These are phyloP conservation scores for Pipistrellus pygmaeus DNA, from an alignment of 2,797 vertebrate species.

Conservation along the genomic window DNA sequence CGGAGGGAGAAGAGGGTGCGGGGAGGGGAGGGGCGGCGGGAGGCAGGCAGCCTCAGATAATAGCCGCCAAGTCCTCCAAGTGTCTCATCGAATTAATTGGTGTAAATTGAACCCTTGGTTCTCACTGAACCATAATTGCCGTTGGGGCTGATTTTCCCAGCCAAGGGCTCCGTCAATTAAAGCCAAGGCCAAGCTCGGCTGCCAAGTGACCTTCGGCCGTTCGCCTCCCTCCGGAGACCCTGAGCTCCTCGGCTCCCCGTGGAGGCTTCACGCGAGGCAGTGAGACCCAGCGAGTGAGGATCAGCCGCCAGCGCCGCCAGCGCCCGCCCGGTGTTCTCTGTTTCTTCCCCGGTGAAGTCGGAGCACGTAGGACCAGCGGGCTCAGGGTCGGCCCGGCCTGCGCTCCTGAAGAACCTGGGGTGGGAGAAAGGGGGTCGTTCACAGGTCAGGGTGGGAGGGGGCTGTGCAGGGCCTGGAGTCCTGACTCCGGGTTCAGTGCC, in stretches of 20 bases:
- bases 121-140: background rate
- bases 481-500: background rate
- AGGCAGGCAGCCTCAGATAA: no score
- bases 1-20: no score
- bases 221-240: background rate
- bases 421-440: background rate
- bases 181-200: background rate
- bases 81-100: background rate
- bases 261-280: background rate
- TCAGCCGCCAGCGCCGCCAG: no score
- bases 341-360: background rate
- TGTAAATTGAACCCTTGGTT: background rate
- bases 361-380: background rate
- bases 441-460: rapidly evolving
- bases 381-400: background rate
- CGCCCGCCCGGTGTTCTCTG: background rate
- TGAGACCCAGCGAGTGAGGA: background rate
- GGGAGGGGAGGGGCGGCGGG: no score
- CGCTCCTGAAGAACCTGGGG: background rate
- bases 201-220: background rate
- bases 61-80: background rate
- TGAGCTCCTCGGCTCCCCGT: background rate
- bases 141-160: background rate
- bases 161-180: background rate
- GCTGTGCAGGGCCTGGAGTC: background rate